phyloP scores from a whole-genome alignment of 2,888 invertebrate genomes.

The Antheraea yamamai region DNA sequence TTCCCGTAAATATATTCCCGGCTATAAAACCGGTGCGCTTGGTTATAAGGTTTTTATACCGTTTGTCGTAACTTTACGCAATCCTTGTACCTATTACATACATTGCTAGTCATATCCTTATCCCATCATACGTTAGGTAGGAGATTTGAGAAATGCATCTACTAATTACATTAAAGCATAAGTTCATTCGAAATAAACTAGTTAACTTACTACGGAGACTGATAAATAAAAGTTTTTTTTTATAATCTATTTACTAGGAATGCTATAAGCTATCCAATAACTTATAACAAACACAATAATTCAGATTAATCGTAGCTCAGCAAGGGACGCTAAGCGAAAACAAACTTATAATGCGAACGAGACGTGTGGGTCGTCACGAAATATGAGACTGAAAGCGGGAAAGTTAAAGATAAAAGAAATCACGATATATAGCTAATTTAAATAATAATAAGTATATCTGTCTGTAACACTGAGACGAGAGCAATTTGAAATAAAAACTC shows the following conservation, averaged over 20 bases:
- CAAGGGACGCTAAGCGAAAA: too few species aligned
- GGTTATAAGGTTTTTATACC: constrained; percentile 70
- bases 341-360: too few species aligned
- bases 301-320: too few species aligned
- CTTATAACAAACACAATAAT: too few species aligned
- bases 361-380: too few species aligned
- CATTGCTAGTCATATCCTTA: neutral
- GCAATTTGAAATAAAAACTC: neutral
- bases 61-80: constrained; percentile 51
- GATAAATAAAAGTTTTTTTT: neutral
- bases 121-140: neutral
- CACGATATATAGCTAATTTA: neutral
- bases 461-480: neutral
- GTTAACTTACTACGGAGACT: neutral
- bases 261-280: neutral
- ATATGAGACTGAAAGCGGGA: too few species aligned
- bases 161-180: neutral
- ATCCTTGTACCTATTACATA: constrained; percentile 11
- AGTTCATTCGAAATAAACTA: neutral
- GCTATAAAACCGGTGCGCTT: constrained; percentile 71
- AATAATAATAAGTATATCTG: neutral
- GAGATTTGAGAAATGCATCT: neutral
- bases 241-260: neutral
- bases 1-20: constrained; percentile 72
- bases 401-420: too few species aligned